phyloP scores from a whole-genome alignment of 2,797 vertebrate species.

The Propithecus perrieri region DNA sequence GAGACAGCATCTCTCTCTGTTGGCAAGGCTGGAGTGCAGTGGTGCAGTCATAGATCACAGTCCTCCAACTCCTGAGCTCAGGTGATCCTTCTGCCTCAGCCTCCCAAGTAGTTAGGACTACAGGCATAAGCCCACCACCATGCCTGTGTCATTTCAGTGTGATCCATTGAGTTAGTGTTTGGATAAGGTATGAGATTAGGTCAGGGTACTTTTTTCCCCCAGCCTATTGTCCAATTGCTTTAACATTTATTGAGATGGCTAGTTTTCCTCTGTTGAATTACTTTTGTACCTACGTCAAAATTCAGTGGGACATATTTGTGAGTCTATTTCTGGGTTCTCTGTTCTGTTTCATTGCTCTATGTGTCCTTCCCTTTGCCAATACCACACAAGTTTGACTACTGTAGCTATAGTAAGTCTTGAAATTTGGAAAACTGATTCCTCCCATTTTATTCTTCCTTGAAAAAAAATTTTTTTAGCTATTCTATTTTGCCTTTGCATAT shows the following conservation, averaged over 20 bases:
- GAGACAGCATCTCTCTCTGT: not conserved
- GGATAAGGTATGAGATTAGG: not conserved
- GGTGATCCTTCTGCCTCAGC: too few relatives aligned
- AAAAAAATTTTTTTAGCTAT: not conserved
- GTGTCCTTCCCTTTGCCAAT: not conserved
- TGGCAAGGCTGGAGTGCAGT: not conserved
- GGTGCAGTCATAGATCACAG: not conserved
- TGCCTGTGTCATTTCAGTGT: not conserved
- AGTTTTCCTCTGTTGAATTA: not conserved
- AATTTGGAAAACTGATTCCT: not conserved
- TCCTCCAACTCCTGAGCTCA: not conserved
- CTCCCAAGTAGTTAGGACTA: too few relatives aligned
- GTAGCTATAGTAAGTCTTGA: not conserved
- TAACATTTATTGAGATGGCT: not conserved
- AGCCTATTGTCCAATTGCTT: not conserved
- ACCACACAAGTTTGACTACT: not conserved
- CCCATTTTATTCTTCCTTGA: not conserved
- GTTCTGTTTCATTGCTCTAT: not conserved
- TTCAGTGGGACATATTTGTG: not conserved
- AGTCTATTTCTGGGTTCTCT: not conserved
- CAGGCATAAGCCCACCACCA: not conserved
- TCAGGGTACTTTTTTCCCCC: not conserved
- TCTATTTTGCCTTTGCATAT: not conserved
- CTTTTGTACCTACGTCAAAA: not conserved
- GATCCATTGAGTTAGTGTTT: not conserved